phyloP scores from a whole-genome alignment of 2,888 invertebrate species.

The Melanotus villosus region DNA sequence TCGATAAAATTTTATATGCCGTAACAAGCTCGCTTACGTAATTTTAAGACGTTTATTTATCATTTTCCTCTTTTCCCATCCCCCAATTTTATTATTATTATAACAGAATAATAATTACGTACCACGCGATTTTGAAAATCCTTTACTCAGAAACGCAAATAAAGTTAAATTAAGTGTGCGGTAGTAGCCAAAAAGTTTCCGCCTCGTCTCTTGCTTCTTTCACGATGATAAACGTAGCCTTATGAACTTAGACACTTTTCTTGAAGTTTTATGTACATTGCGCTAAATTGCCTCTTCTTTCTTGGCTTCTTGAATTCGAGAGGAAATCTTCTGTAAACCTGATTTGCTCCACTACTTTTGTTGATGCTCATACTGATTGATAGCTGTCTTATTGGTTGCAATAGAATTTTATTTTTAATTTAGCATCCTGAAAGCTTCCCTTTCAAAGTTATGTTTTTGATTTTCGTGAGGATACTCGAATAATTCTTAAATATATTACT shows the following conservation, averaged over 20 bases:
- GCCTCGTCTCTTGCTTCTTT: conserved; percentile 3
- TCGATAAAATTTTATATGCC: not conserved
- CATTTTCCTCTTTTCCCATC: not conserved
- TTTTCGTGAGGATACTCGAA: too few species aligned
- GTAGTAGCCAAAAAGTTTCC: not conserved
- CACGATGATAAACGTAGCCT: conserved; percentile 4
- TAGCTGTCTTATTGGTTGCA: not conserved
- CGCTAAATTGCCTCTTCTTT: conserved; percentile 5
- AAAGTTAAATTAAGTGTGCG: conserved; percentile 5
- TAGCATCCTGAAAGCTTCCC: not conserved
- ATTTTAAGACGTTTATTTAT: not conserved
- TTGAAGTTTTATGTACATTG: conserved; percentile 18
- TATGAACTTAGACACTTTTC: conserved; percentile 5
- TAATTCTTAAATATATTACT: too few species aligned
- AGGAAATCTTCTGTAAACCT: conserved; percentile 6
- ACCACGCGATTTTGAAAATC: not conserved
- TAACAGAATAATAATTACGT: too few species aligned
- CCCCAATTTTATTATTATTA: too few species aligned
- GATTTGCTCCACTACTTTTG: not conserved
- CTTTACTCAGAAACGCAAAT: not conserved
- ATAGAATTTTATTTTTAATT: not conserved
- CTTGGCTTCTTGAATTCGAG: not conserved
- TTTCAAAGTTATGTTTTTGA: too few species aligned
- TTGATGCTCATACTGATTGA: not conserved
- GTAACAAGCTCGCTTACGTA: not conserved